A percentile compares a stretch with the other conserved stretches of the same genome.
Conservation (phyloP, 2,797 vertebrate genomes). For the Rhinichthys osculus region DNA sequence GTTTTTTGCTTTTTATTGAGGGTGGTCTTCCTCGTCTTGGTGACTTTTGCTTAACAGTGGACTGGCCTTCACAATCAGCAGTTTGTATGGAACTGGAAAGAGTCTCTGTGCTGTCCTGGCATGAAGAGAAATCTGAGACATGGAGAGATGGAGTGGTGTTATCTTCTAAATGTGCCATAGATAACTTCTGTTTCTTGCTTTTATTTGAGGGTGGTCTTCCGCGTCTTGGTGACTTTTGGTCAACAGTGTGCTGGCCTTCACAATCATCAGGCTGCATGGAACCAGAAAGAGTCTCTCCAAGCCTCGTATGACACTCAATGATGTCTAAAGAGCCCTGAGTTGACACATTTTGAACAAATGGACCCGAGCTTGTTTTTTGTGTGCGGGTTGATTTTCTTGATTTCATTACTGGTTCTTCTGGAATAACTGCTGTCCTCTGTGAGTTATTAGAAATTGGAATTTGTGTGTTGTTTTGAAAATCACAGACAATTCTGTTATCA, state of each 20-base stretch:
- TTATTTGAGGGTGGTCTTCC: slow-evolving; percentile 31
- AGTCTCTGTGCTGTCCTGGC: not conserved
- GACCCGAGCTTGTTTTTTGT: not conserved
- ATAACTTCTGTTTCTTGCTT: not conserved
- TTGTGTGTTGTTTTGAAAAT: slow-evolving; percentile 14
- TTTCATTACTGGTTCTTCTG: not conserved
- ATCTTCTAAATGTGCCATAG: slow-evolving; percentile 5
- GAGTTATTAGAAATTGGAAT: not conserved
- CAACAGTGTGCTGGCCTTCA: not conserved
- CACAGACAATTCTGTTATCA: not conserved
- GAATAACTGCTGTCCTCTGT: not conserved
- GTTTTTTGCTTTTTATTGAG: slow-evolving; percentile 9
- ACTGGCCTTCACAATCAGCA: slow-evolving; percentile 1
- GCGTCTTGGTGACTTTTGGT: not conserved
- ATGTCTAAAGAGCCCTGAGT: not conserved
- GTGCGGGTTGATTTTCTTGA: slow-evolving; percentile 37
- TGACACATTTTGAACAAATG: not conserved
- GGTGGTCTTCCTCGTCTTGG: slow-evolving; percentile 18
- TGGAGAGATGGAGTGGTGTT: not conserved
- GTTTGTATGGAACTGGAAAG: not conserved
- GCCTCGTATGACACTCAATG: slow-evolving; percentile 10
- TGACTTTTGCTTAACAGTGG: not conserved
- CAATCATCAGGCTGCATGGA: slow-evolving; percentile 11
- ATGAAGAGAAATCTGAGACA: not conserved
- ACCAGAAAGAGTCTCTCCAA: not conserved